Evolutionary conservation across 2,888 invertebrate species (phyloP).

Genomic region (Cepaea hortensis): DNA sequence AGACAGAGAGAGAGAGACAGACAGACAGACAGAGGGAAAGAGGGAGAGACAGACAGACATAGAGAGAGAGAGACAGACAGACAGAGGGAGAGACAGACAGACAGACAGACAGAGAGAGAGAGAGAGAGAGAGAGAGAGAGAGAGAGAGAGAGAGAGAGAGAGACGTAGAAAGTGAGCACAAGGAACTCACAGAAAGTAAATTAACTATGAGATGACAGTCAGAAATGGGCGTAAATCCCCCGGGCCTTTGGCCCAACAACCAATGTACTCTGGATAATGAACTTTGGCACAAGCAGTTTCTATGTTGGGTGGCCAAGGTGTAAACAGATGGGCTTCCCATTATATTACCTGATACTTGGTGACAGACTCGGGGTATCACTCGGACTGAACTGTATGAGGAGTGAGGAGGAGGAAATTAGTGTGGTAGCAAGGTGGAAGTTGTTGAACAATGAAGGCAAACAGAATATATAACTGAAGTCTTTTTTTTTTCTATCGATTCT

Average conservation of each 20-base stretch:
- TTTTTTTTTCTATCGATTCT: too few species aligned
- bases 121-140: neutral
- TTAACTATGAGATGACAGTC: neutral
- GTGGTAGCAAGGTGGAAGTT: too few species aligned
- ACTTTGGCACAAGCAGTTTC: constrained; percentile 8
- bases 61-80: too few species aligned
- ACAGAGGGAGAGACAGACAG: too few species aligned
- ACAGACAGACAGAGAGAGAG: too few species aligned
- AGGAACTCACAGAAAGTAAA: neutral
- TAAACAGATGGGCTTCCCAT: constrained; percentile 1
- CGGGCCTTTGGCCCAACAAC: neutral
- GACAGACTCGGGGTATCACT: constrained; percentile 10
- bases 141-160: constrained; percentile 3
- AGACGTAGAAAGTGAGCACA: neutral
- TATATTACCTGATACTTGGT: constrained; percentile 5
- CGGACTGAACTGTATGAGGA: neutral
- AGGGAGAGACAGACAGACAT: too few species aligned
- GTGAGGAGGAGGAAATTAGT: too few species aligned
- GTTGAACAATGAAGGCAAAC: too few species aligned
- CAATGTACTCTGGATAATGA: constrained; percentile 12
- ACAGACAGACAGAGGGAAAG: too few species aligned
- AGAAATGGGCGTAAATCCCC: neutral
- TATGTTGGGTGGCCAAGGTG: constrained; percentile 11
- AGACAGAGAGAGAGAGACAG: too few species aligned
- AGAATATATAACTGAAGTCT: too few species aligned